phyloP scores from a whole-genome alignment of 2,113 vertebrate species.

The Mesembrinibis cayennensis region DNA sequence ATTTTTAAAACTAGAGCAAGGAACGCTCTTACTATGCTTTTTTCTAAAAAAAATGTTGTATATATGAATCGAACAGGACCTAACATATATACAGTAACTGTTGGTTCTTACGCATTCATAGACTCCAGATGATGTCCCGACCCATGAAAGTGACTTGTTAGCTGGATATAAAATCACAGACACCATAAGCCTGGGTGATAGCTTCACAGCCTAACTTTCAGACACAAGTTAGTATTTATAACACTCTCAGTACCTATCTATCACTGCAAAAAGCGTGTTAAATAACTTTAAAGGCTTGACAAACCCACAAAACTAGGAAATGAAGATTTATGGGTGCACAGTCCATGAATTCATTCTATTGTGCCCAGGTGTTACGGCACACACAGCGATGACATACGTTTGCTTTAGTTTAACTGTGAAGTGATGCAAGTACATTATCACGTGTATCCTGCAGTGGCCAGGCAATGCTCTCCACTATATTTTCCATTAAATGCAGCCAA shows the following conservation, averaged over 20 bases:
- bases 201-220: conserved; percentile 69
- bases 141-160: conserved; percentile 32
- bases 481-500: neutral
- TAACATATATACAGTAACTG: conserved; percentile 28
- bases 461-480: neutral
- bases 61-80: conserved; percentile 8
- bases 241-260: conserved; percentile 40
- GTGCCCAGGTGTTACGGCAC: conserved; percentile 4
- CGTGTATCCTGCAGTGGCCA: neutral
- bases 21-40: neutral
- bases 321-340: conserved; percentile 27
- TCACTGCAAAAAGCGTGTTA: conserved; percentile 58
- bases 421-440: neutral
- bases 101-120: conserved; percentile 44
- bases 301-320: conserved; percentile 50
- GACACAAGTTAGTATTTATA: conserved; percentile 70
- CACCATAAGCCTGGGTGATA: conserved; percentile 63
- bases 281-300: conserved; percentile 57
- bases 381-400: neutral
- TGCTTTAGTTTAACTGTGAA: conserved; percentile 20
- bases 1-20: conserved; percentile 56
- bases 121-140: conserved; percentile 61
- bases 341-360: conserved; percentile 25
- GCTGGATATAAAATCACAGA: conserved; percentile 51
- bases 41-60: neutral